Evolutionary conservation across 1,140 invertebrate species (phyloP).

Genomic region (Euura lappo): DNA sequence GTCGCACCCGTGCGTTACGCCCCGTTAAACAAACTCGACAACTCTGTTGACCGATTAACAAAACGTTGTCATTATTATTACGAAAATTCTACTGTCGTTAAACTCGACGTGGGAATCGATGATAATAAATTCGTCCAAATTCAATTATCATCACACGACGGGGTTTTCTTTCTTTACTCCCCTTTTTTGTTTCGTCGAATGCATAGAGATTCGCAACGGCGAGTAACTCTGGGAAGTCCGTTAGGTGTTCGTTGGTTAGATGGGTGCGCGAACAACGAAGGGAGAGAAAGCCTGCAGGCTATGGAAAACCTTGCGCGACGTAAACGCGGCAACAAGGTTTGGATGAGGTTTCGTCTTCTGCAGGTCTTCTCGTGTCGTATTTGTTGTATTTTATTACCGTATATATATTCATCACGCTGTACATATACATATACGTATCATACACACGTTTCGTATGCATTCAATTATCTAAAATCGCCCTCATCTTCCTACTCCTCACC

Average conservation of each 20-base stretch:
- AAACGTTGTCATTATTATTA: no score
- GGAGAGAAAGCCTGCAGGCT: background rate
- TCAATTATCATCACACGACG: no score
- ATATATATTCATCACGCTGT: background rate
- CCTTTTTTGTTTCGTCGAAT: background rate
- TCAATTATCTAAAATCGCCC: background rate
- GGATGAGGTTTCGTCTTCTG: slow-evolving; percentile 2
- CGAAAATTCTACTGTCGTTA: no score
- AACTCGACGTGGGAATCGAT: no score
- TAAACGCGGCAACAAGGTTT: background rate
- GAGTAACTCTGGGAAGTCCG: background rate
- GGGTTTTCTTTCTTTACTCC: no score
- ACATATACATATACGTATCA: no score
- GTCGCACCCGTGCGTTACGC: no score
- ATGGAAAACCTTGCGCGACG: background rate
- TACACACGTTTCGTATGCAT: no score
- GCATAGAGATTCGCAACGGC: background rate
- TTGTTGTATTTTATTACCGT: background rate
- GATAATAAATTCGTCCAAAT: no score
- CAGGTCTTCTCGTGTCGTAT: background rate
- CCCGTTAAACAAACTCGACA: no score
- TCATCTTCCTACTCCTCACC: background rate
- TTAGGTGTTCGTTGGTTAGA: background rate
- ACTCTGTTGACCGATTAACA: no score
- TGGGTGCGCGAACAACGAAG: background rate